Evolutionary conservation across 2,888 invertebrate genomes (phyloP).

Genomic region (Phasia obesa): DNA sequence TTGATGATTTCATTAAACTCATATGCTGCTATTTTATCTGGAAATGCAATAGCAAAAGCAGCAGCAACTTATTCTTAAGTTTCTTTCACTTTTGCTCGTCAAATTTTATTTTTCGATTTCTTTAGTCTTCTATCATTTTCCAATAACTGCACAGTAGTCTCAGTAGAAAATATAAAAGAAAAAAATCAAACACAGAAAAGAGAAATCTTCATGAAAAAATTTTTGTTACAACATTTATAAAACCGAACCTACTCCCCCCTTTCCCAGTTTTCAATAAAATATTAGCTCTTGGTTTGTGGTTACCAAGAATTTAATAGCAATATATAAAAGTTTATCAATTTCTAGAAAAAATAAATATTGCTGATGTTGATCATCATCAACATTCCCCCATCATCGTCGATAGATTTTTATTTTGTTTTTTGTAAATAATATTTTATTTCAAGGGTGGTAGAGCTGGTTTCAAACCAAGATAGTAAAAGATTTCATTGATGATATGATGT

Average conservation of each 20-base stretch:
- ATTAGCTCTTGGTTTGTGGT: slow-evolving; percentile 42
- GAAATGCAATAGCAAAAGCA: not conserved
- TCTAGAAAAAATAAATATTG: slow-evolving; percentile 42
- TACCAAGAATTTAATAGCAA: slow-evolving; percentile 65
- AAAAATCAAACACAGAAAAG: slow-evolving; percentile 10
- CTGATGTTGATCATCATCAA: slow-evolving; percentile 31
- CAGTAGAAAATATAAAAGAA: slow-evolving; percentile 33
- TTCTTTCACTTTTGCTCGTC: slow-evolving; percentile 18
- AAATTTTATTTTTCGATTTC: slow-evolving; percentile 26
- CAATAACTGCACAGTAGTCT: not conserved
- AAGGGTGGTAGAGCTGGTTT: not conserved
- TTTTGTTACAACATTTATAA: too few relatives aligned
- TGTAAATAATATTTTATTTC: not conserved
- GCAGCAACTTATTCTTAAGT: slow-evolving; percentile 12
- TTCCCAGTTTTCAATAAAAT: not conserved
- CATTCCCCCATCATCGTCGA: not conserved
- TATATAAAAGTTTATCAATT: slow-evolving; percentile 65
- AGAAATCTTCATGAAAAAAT: not conserved
- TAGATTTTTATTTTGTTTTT: not conserved
- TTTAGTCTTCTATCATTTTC: slow-evolving; percentile 4
- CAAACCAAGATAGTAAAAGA: slow-evolving; percentile 18
- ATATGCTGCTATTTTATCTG: slow-evolving; percentile 40
- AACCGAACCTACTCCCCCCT: not conserved
- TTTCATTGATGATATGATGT: slow-evolving; percentile 41
- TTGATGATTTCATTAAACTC: slow-evolving; percentile 50